A percentile compares a stretch with the other conserved stretches of the same genome.
phyloP scores from a whole-genome alignment of 2,888 invertebrate genomes.

The Melieria picta region DNA sequence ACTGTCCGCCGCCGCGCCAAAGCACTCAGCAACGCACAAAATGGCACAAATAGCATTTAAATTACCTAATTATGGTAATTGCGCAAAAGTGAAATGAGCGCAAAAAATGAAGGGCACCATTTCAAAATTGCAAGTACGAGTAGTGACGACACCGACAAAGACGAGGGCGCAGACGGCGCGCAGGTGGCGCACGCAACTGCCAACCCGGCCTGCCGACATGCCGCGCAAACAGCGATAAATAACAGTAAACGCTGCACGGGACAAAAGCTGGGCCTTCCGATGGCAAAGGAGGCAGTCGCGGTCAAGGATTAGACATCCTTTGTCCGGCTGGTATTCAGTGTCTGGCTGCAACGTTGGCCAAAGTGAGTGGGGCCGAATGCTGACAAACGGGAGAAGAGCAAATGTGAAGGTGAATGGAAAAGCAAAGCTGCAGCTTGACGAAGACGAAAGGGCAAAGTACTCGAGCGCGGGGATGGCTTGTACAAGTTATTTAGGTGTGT shows the following conservation, averaged over 20 bases:
- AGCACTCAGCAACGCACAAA: not conserved
- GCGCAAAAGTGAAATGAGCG: constrained; percentile 7
- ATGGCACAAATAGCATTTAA: constrained; percentile 31
- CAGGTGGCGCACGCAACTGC: not conserved
- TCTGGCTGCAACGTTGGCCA: no score
- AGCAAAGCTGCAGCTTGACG: no score
- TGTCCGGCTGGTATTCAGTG: not conserved
- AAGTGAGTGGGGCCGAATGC: no score
- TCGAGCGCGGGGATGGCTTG: no score
- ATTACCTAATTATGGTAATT: constrained; percentile 38
- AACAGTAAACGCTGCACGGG: not conserved
- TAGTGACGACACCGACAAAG: constrained; percentile 4
- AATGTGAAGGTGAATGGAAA: no score
- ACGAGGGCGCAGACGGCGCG: no score
- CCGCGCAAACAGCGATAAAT: not conserved
- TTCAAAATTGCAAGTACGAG: constrained; percentile 15
- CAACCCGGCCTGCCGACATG: not conserved
- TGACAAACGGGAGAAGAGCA: no score
- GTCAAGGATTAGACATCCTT: constrained; percentile 1
- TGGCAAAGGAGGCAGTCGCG: not conserved
- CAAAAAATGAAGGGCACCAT: constrained; percentile 18
- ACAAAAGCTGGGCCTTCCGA: not conserved
- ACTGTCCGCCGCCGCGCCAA: not conserved
- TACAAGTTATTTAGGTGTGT: no score
- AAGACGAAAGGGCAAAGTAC: no score